These are phyloP conservation scores for Popillia japonica DNA, from an alignment of 1,140 invertebrate species.

Conservation along the genomic window DNA sequence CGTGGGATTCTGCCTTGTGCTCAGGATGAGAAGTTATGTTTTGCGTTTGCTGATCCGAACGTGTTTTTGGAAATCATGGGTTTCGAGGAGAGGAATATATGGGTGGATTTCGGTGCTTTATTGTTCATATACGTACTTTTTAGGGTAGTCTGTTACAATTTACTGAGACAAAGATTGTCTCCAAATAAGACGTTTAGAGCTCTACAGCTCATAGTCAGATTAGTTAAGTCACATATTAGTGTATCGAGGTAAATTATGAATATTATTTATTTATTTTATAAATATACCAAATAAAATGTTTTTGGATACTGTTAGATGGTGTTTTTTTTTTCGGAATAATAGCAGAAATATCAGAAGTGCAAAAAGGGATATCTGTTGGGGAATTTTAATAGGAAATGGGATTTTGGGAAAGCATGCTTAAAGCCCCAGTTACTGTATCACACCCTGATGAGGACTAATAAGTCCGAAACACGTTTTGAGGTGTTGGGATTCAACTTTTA, in stretches of 20 bases:
- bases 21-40: conserved; percentile 67
- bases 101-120: conserved; percentile 68
- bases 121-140: conserved; percentile 67
- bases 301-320: neutral
- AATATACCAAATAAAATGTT: conserved; percentile 8
- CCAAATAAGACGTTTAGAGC: conserved; percentile 71
- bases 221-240: conserved; percentile 55
- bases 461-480: too few relatives aligned
- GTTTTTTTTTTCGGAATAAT: conserved; percentile 1
- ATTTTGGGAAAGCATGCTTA: too few relatives aligned
- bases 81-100: conserved; percentile 70
- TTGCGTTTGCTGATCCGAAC: conserved; percentile 72
- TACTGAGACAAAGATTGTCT: conserved; percentile 70
- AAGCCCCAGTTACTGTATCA: too few relatives aligned
- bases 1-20: conserved; percentile 72
- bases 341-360: too few relatives aligned
- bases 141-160: conserved; percentile 69
- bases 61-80: conserved; percentile 69
- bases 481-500: too few relatives aligned
- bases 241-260: conserved; percentile 44
- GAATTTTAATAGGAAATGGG: too few relatives aligned
- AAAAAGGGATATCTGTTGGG: too few relatives aligned
- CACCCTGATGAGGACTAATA: too few relatives aligned
- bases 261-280: conserved; percentile 37
- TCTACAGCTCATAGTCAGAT: conserved; percentile 54